Evolutionary conservation across 2,113 vertebrate genomes (phyloP), one percentile per base, ranked within the genome.

Genomic region (Pycnonotus jocosus): DNA sequence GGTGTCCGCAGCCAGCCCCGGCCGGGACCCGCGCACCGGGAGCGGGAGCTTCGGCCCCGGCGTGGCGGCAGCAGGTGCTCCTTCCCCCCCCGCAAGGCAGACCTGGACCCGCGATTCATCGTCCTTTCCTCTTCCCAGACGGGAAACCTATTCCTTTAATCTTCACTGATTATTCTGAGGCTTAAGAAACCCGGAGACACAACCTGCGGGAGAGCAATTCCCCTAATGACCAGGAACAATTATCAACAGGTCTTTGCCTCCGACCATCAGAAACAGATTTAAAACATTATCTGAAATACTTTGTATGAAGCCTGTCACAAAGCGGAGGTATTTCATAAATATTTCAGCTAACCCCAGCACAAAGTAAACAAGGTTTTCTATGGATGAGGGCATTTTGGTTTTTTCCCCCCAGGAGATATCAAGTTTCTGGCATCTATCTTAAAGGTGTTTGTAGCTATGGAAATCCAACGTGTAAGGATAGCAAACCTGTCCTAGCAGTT

Each of bases 201-300:
- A 88, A 82, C 51, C 89, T 91, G 95, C 87, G 86, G 94, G 80
- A 95, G 77, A 88, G 93, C 91, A 88, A 90, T 92, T 96, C 86
- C 62, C 83, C 70, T 84, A 81, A 93, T 74, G 92, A 88, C 81
- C 85, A 24, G 81, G 12, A 47, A 14, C 38, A 12, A 15, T 56
- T 30, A 58, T 40, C 95, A 97, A 81, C 88, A 95, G 89, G 91
- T 94, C 72, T 80, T 33, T 38, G 60, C 44, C 47, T 93, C 76
- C 50, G 23, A 91, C 76, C 89, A 40, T 82, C 90, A 68, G 77
- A 86, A 91, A n/a, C 14, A 33, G 38, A 68, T 53, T 81, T 56
- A 50, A 64, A 92, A 86, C 8, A 48, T 40, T 68, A 77, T 68
- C 58, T 62, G 92, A 86, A 96, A 62, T n/a, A 85, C 86, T 83